A percentile compares a stretch with the other conserved stretches of the same genome.
Conservation (phyloP, 2,888 invertebrate genomes). For the Drosophila anomalata region DNA sequence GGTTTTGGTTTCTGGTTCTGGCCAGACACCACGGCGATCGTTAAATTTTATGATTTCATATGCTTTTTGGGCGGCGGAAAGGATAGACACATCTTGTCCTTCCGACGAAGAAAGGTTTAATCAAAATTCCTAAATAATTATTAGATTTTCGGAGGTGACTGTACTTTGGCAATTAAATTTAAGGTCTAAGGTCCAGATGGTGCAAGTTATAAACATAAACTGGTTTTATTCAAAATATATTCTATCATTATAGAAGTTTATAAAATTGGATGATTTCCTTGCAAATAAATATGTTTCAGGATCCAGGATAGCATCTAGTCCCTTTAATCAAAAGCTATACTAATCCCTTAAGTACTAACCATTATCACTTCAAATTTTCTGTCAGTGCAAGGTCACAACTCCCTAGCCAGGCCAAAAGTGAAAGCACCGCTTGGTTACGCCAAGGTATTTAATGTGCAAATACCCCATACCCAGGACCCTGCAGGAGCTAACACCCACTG, state of each 20-base stretch:
- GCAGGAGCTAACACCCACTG: conserved; percentile 25
- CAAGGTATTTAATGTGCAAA: conserved; percentile 80
- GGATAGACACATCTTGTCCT: conserved; percentile 20
- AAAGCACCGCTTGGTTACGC: conserved; percentile 54
- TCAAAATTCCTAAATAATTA: conserved; percentile 46
- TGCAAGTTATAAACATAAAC: too few relatives aligned
- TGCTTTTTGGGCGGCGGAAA: conserved; percentile 32
- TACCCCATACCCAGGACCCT: conserved; percentile 54
- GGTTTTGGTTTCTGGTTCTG: conserved; percentile 18
- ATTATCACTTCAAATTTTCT: conserved; percentile 1
- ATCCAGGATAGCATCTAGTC: not conserved
- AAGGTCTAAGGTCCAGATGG: not conserved
- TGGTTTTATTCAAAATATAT: too few relatives aligned
- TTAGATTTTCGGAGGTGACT: conserved; percentile 40
- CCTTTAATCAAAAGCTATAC: not conserved
- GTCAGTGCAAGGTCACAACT: conserved; percentile 4
- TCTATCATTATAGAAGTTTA: too few relatives aligned
- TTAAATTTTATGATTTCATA: conserved; percentile 78
- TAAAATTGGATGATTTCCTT: too few relatives aligned
- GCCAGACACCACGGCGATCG: conserved; percentile 69
- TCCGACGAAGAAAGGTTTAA: conserved; percentile 38
- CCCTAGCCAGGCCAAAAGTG: conserved; percentile 42
- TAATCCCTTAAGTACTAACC: not conserved
- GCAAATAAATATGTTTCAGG: too few relatives aligned
- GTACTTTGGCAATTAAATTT: conserved; percentile 43